These are phyloP conservation scores for Drosophila paracracens DNA, from an alignment of 2,888 invertebrate genomes.

Conservation along the genomic window DNA sequence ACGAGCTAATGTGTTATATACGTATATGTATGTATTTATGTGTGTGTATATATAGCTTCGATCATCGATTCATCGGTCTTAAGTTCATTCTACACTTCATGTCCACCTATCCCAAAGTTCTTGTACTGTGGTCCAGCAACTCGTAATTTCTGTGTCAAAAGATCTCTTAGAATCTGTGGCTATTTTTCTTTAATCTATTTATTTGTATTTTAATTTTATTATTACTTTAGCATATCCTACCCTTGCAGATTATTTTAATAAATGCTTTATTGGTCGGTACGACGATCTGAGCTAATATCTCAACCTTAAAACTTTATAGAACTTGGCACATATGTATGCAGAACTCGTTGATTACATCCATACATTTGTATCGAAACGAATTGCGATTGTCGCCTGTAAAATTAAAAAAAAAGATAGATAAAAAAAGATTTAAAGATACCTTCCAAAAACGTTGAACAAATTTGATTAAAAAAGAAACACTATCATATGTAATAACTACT, in stretches of 20 bases:
- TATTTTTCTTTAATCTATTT: constrained; percentile 10
- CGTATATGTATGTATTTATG: constrained; percentile 51
- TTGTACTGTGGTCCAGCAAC: constrained; percentile 7
- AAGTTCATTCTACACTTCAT: constrained; percentile 18
- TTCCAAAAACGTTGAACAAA: not conserved
- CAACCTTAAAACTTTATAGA: constrained; percentile 3
- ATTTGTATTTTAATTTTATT: not conserved
- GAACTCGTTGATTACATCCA: not conserved
- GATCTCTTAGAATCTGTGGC: constrained; percentile 39
- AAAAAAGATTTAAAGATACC: not conserved
- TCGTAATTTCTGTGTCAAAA: constrained; percentile 19
- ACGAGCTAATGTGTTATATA: constrained; percentile 71
- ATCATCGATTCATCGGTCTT: constrained; percentile 20
- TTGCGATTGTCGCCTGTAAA: not conserved
- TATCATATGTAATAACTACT: not conserved
- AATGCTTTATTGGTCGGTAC: constrained; percentile 6
- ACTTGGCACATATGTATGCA: not conserved
- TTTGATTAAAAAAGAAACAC: not conserved
- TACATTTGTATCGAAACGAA: not conserved
- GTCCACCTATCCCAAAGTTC: constrained; percentile 24
- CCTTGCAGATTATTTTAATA: constrained; percentile 21
- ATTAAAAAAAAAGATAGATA: not conserved
- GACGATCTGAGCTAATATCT: constrained; percentile 7
- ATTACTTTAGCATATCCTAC: not conserved
- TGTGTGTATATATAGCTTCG: constrained; percentile 39